Base-by-base conservation (phyloP, 2,888 invertebrate species). In the Eremobia ochroleuca region DNA sequence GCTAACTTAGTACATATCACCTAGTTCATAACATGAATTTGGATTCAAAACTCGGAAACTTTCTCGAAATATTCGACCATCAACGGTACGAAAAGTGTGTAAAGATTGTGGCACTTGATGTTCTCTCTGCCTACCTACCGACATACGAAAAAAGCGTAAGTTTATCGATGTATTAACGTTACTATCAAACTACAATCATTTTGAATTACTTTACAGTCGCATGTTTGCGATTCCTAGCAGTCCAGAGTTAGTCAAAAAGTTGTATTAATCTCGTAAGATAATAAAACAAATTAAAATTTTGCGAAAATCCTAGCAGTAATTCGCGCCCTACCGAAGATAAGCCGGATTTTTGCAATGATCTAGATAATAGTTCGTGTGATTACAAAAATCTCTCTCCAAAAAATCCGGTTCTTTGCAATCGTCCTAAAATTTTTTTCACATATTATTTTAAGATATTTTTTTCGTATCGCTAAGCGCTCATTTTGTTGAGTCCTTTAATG, bases 401-500 rank as follows among this genome's bases (percentile, higher is more conserved):
- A 52, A 49, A 21, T 31, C 28, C 6, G 13, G 13, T 21, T 5
- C 18, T 52, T 28, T 34, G 37, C 18, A 61, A 49, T 37, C 11
- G 37, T 25, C 15, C 31, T 15, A 31, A 4, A 4, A 31, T 25
- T 46, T 59, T 25, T n/a, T n/a, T n/a, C n/a, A 13, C n/a, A 21
- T 46, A 21, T 64, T 5, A 37, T 9, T 2, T 21, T 31, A 4
- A 11, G 25, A 55, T 31, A 21, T 31, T n/a, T 21, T 34, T 46
- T 34, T 9, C 25, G 4, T 21, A n/a, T 31, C 0, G 21, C 59
- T 87, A 93, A 28, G 92, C 85, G 78, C 92, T 93, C 89, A 95
- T 94, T 83, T 95, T 97, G 75, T 97, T 97, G 73, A 99, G 96
- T 84, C 98, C 98, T 87, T 97, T 97, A 85, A 99, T 97, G 94